These are phyloP conservation scores for Myotis pilosus DNA, from an alignment of 2,797 vertebrate species.

Conservation along the genomic window DNA sequence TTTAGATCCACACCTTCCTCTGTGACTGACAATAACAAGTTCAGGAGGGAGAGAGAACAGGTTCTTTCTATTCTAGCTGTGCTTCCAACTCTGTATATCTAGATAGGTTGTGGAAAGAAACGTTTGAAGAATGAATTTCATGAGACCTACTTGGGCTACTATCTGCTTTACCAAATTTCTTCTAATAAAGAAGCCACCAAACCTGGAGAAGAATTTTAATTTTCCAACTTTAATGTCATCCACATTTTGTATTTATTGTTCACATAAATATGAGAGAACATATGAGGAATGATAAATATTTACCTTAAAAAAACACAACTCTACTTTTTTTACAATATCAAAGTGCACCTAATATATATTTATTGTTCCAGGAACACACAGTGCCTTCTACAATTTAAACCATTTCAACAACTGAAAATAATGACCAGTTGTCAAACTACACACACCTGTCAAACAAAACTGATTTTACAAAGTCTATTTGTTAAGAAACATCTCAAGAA, in stretches of 20 bases:
- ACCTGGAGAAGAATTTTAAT: slow-evolving; percentile 6
- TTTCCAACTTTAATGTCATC: background rate
- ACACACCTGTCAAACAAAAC: background rate
- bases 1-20: background rate
- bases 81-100: background rate
- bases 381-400: background rate
- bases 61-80: background rate
- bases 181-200: background rate
- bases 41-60: background rate
- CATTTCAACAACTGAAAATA: background rate
- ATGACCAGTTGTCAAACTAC: background rate
- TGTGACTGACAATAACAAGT: background rate
- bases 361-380: background rate
- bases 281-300: background rate
- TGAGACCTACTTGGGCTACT: background rate
- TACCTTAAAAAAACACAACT: background rate
- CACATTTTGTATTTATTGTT: background rate
- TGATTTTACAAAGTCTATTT: background rate
- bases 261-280: background rate
- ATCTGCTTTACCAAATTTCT: background rate
- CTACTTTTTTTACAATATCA: background rate
- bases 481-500: slow-evolving; percentile 4
- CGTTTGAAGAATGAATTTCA: background rate
- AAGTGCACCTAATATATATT: background rate
- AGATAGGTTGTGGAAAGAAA: background rate